A percentile compares a stretch with the other conserved stretches of the same genome.
phyloP scores from a whole-genome alignment of 2,888 invertebrate genomes.

The Melanostoma mellinum region DNA sequence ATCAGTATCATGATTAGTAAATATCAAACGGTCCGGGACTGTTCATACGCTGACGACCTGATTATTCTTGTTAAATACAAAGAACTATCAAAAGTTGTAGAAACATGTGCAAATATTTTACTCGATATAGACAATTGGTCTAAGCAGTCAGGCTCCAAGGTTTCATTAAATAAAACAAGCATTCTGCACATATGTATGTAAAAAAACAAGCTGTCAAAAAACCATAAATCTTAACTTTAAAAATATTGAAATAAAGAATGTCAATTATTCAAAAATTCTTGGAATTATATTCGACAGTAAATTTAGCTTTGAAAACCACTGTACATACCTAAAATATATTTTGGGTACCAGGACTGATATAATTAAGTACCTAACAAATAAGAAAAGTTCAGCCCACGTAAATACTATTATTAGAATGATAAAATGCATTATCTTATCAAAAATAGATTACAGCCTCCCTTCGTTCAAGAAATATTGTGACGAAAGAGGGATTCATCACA shows the following conservation, averaged over 20 bases:
- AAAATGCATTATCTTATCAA: conserved; percentile 42
- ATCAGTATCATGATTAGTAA: neutral
- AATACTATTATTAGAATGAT: conserved; percentile 37
- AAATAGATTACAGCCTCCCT: conserved; percentile 43
- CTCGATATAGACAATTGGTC: conserved; percentile 10
- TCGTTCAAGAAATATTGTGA: too few species aligned
- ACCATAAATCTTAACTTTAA: neutral
- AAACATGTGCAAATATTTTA: neutral
- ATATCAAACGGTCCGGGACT: neutral
- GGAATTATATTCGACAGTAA: conserved; percentile 12
- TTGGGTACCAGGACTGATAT: conserved; percentile 25
- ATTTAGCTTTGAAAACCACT: conserved; percentile 48
- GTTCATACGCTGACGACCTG: conserved; percentile 9
- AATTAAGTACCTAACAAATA: neutral
- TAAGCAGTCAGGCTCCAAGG: conserved; percentile 4
- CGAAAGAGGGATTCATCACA: too few species aligned
- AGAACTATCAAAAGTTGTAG: neutral
- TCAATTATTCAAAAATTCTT: conserved; percentile 8
- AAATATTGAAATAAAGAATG: neutral
- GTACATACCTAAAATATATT: conserved; percentile 42
- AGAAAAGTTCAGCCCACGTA: neutral
- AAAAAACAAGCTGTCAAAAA: conserved; percentile 16
- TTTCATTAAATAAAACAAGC: conserved; percentile 10
- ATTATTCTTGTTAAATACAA: conserved; percentile 10
- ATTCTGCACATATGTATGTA: conserved; percentile 26